Evolutionary conservation across 2,113 vertebrate genomes (phyloP).

Genomic region (Rhizomys pruinosus): DNA sequence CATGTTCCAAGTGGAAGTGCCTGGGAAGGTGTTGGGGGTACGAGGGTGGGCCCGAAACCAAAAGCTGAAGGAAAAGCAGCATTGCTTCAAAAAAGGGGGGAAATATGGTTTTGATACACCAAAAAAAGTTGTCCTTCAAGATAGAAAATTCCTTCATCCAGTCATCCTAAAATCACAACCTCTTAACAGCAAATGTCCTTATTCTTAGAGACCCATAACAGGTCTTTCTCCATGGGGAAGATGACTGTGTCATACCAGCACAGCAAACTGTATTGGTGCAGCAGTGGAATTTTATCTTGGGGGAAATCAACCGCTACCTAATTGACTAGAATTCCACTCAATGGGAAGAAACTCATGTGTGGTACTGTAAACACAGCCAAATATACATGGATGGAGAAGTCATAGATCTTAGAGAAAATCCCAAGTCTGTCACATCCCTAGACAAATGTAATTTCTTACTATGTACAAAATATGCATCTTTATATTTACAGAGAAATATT

Average conservation of each 20-base stretch:
- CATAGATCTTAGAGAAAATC: no score
- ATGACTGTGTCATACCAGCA: neutral
- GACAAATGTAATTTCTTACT: no score
- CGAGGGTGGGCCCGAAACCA: neutral
- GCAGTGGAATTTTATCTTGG: no score
- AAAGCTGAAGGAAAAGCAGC: neutral
- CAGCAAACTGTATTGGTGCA: no score
- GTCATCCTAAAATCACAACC: neutral
- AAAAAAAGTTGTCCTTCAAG: neutral
- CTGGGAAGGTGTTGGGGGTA: neutral
- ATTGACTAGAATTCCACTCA: no score
- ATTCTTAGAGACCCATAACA: neutral
- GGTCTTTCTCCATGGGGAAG: neutral
- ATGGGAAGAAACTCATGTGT: no score
- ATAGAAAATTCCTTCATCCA: neutral
- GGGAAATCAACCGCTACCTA: no score
- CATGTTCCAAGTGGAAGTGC: neutral
- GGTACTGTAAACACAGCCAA: no score
- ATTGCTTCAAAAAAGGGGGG: neutral
- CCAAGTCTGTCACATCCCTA: no score
- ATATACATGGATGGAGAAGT: no score
- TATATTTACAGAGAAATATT: no score
- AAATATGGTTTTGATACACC: neutral
- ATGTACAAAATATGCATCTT: no score
- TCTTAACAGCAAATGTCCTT: neutral